A percentile compares a stretch with the other conserved stretches of the same genome.
phyloP scores from a whole-genome alignment of 2,113 vertebrate genomes.

The Seriola rivoliana region DNA sequence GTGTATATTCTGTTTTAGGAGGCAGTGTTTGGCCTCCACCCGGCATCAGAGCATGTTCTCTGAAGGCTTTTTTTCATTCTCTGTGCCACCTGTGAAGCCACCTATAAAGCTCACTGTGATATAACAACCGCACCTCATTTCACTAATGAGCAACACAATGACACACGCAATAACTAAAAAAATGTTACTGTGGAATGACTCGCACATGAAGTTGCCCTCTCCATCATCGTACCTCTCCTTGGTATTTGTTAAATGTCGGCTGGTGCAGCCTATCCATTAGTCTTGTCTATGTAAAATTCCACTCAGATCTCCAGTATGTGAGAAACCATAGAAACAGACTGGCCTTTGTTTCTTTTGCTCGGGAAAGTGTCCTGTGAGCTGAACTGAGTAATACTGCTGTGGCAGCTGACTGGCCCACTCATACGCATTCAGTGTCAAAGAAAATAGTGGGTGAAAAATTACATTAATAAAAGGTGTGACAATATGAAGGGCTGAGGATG shows the following conservation, averaged over 20 bases:
- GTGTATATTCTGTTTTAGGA: constrained; percentile 1
- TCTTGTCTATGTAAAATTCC: constrained; percentile 69
- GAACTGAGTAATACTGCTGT: constrained; percentile 75
- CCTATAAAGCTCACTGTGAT: neutral
- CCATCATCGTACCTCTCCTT: constrained; percentile 34
- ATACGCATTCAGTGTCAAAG: constrained; percentile 60
- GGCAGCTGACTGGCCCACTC: constrained; percentile 77
- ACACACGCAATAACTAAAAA: constrained; percentile 33
- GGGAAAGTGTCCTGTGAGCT: constrained; percentile 75
- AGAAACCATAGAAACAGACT: constrained; percentile 83
- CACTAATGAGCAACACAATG: constrained; percentile 42
- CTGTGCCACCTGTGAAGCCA: constrained; percentile 21
- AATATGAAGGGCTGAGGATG: constrained; percentile 52
- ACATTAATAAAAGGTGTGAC: constrained; percentile 73
- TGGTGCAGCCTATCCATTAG: constrained; percentile 60
- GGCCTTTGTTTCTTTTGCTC: constrained; percentile 79
- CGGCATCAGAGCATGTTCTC: neutral
- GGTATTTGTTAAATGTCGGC: constrained; percentile 64
- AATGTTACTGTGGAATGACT: constrained; percentile 25
- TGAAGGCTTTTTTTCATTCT: neutral
- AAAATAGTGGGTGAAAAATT: constrained; percentile 58
- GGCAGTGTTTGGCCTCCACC: constrained; percentile 1
- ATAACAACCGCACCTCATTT: constrained; percentile 34
- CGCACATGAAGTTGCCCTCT: constrained; percentile 26
- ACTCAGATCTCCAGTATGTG: constrained; percentile 75